A percentile compares a stretch with the other conserved stretches of the same genome.
Evolutionary conservation across 2,113 vertebrate species (phyloP).

Genomic region (Lampris incognitus): DNA sequence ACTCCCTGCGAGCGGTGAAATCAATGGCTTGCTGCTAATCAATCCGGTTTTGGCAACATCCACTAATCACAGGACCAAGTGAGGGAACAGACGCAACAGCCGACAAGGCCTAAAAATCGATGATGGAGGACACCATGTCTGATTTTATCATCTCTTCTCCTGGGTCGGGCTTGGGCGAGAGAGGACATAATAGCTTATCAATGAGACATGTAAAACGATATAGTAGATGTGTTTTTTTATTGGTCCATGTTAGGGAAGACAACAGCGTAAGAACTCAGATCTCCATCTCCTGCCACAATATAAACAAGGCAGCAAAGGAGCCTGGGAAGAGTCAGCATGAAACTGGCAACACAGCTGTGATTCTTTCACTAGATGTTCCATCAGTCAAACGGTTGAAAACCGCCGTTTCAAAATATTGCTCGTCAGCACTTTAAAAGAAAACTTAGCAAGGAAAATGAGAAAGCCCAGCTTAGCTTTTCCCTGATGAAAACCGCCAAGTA

Average conservation of each 20-base stretch:
- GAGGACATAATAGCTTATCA: slow-evolving; percentile 10
- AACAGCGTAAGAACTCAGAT: background rate
- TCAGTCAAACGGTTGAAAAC: too few relatives aligned
- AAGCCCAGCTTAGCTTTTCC: too few relatives aligned
- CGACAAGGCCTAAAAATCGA: background rate
- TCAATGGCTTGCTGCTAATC: slow-evolving; percentile 22
- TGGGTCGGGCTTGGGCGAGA: background rate
- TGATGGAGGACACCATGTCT: slow-evolving; percentile 9
- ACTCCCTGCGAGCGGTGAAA: background rate
- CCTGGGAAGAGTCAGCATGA: background rate
- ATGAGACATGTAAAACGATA: slow-evolving; percentile 5
- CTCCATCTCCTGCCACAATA: background rate
- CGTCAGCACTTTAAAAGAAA: too few relatives aligned
- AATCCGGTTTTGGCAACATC: slow-evolving; percentile 19
- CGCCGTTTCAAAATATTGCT: too few relatives aligned
- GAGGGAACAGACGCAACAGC: background rate
- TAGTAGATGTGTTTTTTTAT: background rate
- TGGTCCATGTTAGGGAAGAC: background rate
- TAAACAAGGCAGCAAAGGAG: background rate
- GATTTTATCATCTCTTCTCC: slow-evolving; percentile 8
- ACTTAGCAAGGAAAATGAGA: too few relatives aligned
- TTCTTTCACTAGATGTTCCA: too few relatives aligned
- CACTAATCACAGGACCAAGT: background rate
- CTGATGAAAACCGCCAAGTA: too few relatives aligned
- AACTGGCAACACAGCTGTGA: too few relatives aligned